Percentiles rank a stretch among this genome's conserved stretches.
These are phyloP conservation scores for Cranoglanis bouderius DNA, from an alignment of 2,113 vertebrate genomes.

Conservation along the genomic window DNA sequence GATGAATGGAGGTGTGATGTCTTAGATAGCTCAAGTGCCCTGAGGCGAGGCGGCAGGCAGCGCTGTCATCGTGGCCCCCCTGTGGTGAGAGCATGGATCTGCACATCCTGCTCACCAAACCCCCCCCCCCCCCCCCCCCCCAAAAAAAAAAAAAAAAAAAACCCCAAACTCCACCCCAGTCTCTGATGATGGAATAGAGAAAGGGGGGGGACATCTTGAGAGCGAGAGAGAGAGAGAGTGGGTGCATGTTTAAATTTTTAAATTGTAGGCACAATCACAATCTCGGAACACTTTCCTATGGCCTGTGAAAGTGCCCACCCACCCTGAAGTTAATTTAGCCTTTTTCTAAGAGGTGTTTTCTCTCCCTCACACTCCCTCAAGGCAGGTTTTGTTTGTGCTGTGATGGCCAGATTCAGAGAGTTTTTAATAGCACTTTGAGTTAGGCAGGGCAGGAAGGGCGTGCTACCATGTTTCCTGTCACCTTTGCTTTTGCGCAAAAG, in stretches of 20 bases:
- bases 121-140: too few species aligned
- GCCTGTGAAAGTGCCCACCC: conserved; percentile 29
- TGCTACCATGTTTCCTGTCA: conserved; percentile 71
- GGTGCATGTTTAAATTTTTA: conserved; percentile 9
- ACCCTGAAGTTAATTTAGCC: conserved; percentile 34
- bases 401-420: conserved; percentile 24
- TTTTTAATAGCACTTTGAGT: conserved; percentile 52
- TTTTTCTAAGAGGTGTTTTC: conserved; percentile 22
- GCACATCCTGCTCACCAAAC: conserved; percentile 34
- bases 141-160: too few species aligned
- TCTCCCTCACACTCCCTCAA: conserved; percentile 10
- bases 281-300: background rate
- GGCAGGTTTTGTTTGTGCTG: conserved; percentile 7
- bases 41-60: background rate
- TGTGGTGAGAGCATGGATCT: conserved; percentile 59
- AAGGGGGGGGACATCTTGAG: background rate
- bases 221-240: background rate
- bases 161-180: conserved; percentile 6
- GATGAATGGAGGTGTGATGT: conserved; percentile 66
- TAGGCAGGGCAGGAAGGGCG: conserved; percentile 67
- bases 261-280: conserved; percentile 16
- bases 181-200: background rate
- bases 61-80: conserved; percentile 55
- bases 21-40: conserved; percentile 39
- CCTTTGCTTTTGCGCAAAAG: conserved; percentile 63